Base-by-base conservation (phyloP, 2,113 vertebrate species). In the Microcebus ravelobensis region DNA sequence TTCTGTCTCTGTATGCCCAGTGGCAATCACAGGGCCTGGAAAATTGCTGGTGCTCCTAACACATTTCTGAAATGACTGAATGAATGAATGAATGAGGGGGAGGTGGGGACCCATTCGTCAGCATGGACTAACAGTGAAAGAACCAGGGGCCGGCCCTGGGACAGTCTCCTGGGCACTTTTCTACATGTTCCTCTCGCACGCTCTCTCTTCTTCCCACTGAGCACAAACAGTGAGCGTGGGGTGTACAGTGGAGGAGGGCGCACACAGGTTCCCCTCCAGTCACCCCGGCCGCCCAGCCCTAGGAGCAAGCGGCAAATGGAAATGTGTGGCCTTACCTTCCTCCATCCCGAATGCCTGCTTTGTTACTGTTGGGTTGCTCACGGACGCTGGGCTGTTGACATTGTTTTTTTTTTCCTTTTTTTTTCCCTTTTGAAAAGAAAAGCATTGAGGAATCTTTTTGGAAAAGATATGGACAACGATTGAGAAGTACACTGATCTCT, bases 321-420 rank as follows among this genome's bases (percentile, higher is more conserved):
- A 97, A 94, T 8, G 52, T 23, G 96, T 31, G 83, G 96, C 98
- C 98, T 98, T 98, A 98, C 98, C 97, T 98, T 97, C 98, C 98
- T 98, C 97, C 98, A 76, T 98, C 98, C 71, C 95, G 98, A 95
- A 55, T 85, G 92, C 98, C 95, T 29, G 97, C 96, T 98, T 97
- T 98, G 98, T 97, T 97, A 98, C 96, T 98, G 98, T 94, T 96
- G 97, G 97, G 96, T 86, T 98, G 97, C 74, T 98, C 98, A 90
- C 97, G 97, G 96, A 48, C 96, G 98, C 97, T 98, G 97, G 98
- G 97, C 87, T 97, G 98, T 97, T 97, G 98, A 94, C 96, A 98
- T 97, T 98, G 97, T 98, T 98, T 98, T 98, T 98, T 98, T 98
- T 98, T 98, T 98, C 97, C 98, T 96, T 98, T 98, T 98, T 98